A percentile compares a stretch with the other conserved stretches of the same genome.
Conservation (phyloP, 2,888 invertebrate genomes). For the Parnassius mnemosyne region DNA sequence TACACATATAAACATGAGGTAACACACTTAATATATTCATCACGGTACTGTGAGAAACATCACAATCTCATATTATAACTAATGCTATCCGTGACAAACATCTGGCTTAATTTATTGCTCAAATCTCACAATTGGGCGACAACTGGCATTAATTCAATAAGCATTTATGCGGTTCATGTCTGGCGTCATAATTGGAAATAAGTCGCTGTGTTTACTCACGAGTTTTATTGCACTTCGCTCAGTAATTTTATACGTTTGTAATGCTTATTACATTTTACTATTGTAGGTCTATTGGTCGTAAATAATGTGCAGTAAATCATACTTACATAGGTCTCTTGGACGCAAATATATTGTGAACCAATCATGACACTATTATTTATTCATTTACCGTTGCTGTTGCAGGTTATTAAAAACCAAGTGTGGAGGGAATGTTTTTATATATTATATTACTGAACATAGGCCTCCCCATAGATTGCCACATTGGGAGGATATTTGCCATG, state of each 20-base stretch:
- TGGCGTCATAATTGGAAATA: conserved; percentile 21
- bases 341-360: neutral
- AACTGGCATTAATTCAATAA: conserved; percentile 74
- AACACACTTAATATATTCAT: too few species aligned
- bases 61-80: conserved; percentile 16
- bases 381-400: too few species aligned
- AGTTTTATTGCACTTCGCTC: conserved; percentile 10
- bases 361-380: neutral
- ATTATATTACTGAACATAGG: too few species aligned
- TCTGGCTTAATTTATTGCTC: conserved; percentile 61
- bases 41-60: neutral
- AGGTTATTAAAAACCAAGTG: too few species aligned
- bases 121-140: conserved; percentile 70
- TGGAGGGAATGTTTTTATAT: too few species aligned
- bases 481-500: too few species aligned
- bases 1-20: too few species aligned
- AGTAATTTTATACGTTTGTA: conserved; percentile 4
- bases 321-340: too few species aligned
- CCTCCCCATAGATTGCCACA: too few species aligned
- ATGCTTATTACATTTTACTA: neutral
- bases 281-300: neutral
- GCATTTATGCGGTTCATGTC: conserved; percentile 22
- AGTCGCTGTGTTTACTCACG: conserved; percentile 1
- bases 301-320: conserved; percentile 1
- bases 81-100: conserved; percentile 37